Evolutionary conservation across 2,888 invertebrate species (phyloP).

Genomic region (Leptarthrus brevirostris): DNA sequence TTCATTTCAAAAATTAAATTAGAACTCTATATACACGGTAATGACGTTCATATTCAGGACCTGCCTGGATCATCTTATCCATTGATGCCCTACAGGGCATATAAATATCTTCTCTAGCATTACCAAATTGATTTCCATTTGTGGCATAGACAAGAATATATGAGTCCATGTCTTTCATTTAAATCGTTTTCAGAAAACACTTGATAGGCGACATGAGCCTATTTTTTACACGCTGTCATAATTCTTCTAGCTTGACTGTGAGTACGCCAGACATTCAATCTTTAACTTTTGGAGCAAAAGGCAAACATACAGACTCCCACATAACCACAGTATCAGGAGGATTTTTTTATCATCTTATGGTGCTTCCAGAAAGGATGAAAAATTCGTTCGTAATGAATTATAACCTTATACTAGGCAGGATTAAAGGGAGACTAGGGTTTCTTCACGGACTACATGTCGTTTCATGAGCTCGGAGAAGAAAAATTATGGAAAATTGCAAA

Average conservation of each 20-base stretch:
- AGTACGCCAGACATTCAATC: constrained; percentile 18
- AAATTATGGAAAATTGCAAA: constrained; percentile 10
- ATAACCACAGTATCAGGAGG: neutral
- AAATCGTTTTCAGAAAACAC: constrained; percentile 28
- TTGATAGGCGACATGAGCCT: constrained; percentile 9
- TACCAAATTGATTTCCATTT: constrained; percentile 19
- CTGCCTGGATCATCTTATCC: neutral
- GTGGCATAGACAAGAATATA: neutral
- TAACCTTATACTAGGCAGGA: neutral
- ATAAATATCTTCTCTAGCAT: neutral
- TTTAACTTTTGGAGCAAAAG: neutral
- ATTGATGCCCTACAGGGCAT: no score
- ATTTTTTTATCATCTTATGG: neutral
- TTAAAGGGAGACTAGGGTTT: neutral
- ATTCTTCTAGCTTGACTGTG: constrained; percentile 24
- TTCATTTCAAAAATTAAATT: constrained; percentile 27
- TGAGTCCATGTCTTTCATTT: constrained; percentile 8
- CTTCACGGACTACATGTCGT: neutral
- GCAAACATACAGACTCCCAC: neutral
- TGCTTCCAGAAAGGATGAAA: constrained; percentile 37
- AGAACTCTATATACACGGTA: constrained; percentile 6
- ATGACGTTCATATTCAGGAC: constrained; percentile 20
- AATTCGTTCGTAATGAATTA: constrained; percentile 35
- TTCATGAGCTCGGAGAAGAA: neutral
- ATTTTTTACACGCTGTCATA: constrained; percentile 33